Conservation (phyloP, 2,113 vertebrate species). For the Delphinus delphis region DNA sequence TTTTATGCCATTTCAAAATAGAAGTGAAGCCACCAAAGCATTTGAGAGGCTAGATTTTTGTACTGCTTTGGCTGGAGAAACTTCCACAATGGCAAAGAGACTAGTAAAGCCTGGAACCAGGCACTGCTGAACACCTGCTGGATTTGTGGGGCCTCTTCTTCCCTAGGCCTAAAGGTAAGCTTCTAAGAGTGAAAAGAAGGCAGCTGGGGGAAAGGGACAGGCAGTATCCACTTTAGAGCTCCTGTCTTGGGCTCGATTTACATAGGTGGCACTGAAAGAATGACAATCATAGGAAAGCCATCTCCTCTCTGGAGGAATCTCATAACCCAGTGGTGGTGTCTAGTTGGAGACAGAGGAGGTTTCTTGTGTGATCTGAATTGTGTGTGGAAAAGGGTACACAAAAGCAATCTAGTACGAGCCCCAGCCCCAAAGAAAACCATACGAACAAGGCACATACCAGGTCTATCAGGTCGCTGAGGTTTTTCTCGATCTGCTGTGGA, state of each 20-base stretch:
- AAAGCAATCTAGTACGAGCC: background rate
- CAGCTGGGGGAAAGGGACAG: no score
- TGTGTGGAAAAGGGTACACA: background rate
- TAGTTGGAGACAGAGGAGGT: background rate
- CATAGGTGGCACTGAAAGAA: background rate
- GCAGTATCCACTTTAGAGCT: accelerated
- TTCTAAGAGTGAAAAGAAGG: background rate
- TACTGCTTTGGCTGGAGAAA: background rate
- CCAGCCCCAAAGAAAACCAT: background rate
- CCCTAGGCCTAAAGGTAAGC: background rate
- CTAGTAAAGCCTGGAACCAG: accelerated
- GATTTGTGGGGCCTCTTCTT: accelerated
- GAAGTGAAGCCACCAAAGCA: background rate
- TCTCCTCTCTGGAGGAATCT: background rate
- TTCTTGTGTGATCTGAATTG: background rate
- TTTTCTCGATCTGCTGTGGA: slow-evolving; percentile 99
- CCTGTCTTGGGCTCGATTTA: background rate
- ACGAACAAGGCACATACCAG: slow-evolving; percentile 86
- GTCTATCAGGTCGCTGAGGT: slow-evolving; percentile 99
- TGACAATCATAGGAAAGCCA: background rate
- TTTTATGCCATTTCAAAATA: background rate
- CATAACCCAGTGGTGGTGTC: accelerated
- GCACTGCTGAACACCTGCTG: background rate
- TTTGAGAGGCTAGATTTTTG: accelerated
- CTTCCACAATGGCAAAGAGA: background rate